Evolutionary conservation across 1,140 invertebrate species (phyloP).

Genomic region (Nasonia longicornis): DNA sequence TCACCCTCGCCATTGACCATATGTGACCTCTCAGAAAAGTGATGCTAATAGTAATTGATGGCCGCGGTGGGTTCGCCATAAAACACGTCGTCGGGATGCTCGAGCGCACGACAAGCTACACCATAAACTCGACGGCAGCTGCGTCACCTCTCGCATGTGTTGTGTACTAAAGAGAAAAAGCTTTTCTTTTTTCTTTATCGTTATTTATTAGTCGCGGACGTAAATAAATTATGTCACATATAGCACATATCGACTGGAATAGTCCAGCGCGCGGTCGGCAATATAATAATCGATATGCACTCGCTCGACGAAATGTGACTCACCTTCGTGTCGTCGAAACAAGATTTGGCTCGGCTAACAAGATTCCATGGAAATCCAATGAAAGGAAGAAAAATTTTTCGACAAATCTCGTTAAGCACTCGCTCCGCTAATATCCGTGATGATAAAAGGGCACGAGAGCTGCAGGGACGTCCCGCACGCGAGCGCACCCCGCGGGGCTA

Average conservation of each 20-base stretch:
- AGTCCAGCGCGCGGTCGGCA: no score
- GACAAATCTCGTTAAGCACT: constrained; percentile 47
- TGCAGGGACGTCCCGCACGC: background rate
- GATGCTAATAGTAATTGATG: constrained; percentile 46
- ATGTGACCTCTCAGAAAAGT: constrained; percentile 39
- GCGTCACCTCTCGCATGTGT: constrained; percentile 24
- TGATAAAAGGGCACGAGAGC: background rate
- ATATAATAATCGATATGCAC: no score
- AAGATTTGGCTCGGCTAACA: no score
- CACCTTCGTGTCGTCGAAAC: no score
- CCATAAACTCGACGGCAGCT: constrained; percentile 20
- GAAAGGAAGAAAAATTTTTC: background rate
- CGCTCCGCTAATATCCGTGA: background rate
- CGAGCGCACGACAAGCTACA: constrained; percentile 12
- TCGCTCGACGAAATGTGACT: no score
- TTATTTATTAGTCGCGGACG: constrained; percentile 31
- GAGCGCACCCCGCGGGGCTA: background rate
- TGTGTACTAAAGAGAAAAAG: background rate
- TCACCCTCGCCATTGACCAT: constrained; percentile 8
- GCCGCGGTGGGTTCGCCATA: constrained; percentile 16
- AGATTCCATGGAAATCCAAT: background rate
- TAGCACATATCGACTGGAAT: no score
- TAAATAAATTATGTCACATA: background rate
- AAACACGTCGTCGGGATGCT: constrained; percentile 18
- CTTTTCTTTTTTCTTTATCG: constrained; percentile 20